Base-by-base conservation (phyloP, 2,888 invertebrate genomes). In the Dione vanillae region DNA sequence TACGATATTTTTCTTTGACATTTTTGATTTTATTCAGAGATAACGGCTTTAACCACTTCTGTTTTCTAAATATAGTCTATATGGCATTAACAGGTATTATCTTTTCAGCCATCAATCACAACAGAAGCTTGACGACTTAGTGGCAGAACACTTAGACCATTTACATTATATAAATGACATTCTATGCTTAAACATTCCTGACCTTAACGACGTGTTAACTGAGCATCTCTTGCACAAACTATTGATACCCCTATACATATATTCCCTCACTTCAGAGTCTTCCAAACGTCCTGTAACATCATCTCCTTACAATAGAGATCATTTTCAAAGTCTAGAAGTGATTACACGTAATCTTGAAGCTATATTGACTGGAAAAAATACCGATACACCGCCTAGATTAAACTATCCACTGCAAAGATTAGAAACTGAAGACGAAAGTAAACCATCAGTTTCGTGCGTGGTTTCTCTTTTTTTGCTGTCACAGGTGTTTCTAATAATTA, bases 101-200 rank as follows among this genome's bases (percentile, higher is more conserved):
- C 77, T 79, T 94, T 94, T 75, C 91, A 98, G 98, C 88, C 98
- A 98, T 85, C 97, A 97, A 91, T 97, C 97, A 20, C 96, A 98
- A 83, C 97, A 97, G 80, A 96, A 97, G 80, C 94, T 99, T 62
- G 96, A 98, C 12, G 99, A 99, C 89, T 91, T 99, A 75, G 98
- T 99, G 1, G 99, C 99, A 0, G 99, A 99, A 89, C 99, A 99
- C 88, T 92, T 99, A 76, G 99, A 99, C 89, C 98, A 99, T 86
- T 94, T 99, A 14, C 99, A 99, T 90, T 99, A 99, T 87, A 94
- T 99, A 69, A 99, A 99, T 85, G 99, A 99, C 85, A 99, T 99
- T 79, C 94, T 99, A 20, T 96, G 97, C 82, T 94, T 99, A 70
- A 96, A 98, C 85, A 98, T 99, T 79, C 96, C 97, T 65, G 97